Conservation (phyloP, 2,797 vertebrate species). For the Selene dorsalis region DNA sequence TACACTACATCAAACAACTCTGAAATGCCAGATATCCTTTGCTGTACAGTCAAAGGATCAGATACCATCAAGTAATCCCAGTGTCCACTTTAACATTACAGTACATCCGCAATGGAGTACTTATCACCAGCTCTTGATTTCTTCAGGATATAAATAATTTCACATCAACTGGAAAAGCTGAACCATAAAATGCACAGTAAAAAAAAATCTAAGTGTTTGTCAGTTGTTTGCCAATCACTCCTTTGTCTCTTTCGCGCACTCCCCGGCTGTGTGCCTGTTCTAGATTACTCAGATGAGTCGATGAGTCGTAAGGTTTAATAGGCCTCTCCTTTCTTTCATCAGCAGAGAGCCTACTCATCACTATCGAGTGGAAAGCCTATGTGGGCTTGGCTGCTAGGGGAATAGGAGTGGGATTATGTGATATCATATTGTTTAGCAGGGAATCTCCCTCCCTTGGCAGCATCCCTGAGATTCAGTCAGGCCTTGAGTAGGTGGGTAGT, state of each 20-base stretch:
- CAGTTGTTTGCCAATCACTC: conserved; percentile 47
- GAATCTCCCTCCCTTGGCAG: conserved; percentile 73
- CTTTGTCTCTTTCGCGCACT: conserved; percentile 27
- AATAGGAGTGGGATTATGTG: conserved; percentile 74
- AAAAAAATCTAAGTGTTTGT: conserved; percentile 16
- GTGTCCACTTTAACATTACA: neutral
- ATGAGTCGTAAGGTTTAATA: conserved; percentile 80
- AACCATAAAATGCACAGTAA: conserved; percentile 4
- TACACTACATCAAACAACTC: neutral
- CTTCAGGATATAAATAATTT: neutral
- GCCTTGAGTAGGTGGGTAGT: conserved; percentile 72
- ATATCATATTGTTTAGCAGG: conserved; percentile 78
- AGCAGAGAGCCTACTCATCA: conserved; percentile 77
- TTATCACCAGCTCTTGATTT: neutral
- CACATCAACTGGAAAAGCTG: neutral
- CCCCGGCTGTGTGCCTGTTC: conserved; percentile 64
- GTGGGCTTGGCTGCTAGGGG: conserved; percentile 68
- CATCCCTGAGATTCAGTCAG: conserved; percentile 65
- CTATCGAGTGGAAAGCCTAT: conserved; percentile 78
- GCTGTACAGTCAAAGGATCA: neutral
- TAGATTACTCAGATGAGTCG: conserved; percentile 83
- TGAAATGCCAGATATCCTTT: neutral
- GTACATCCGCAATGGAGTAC: neutral
- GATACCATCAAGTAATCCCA: neutral
- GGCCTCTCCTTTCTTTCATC: conserved; percentile 80